Conservation (phyloP, 1,140 invertebrate species). For the Bombus consobrinus region DNA sequence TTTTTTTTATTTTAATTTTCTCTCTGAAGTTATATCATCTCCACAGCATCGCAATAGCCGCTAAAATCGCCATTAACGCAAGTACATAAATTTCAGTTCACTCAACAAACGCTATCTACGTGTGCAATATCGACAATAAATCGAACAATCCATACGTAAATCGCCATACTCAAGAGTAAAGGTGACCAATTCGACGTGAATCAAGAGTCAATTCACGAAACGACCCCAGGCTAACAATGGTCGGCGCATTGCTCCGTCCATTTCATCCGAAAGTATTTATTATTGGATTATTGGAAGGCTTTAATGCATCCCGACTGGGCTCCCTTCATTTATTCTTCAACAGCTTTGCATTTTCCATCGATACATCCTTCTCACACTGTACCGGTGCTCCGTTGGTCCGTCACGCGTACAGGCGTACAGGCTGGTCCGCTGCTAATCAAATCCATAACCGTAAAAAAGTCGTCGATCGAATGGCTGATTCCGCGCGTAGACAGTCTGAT, state of each 20-base stretch:
- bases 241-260: slow-evolving; percentile 42
- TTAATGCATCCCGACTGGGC: slow-evolving; percentile 57
- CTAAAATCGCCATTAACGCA: background rate
- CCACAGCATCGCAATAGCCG: no score
- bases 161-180: slow-evolving; percentile 16
- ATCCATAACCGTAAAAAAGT: slow-evolving; percentile 63
- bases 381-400: background rate
- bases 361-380: background rate
- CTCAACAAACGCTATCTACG: slow-evolving; percentile 12
- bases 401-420: background rate
- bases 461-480: slow-evolving; percentile 44
- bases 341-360: slow-evolving; percentile 35
- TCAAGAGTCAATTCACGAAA: slow-evolving; percentile 50
- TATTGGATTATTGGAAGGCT: slow-evolving; percentile 72
- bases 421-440: slow-evolving; percentile 53
- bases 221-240: slow-evolving; percentile 33
- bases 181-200: slow-evolving; percentile 34
- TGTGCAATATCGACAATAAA: slow-evolving; percentile 44
- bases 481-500: slow-evolving; percentile 48
- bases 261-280: slow-evolving; percentile 72
- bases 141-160: slow-evolving; percentile 54
- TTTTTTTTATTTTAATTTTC: no score
- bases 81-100: background rate
- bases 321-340: slow-evolving; percentile 8
- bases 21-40: no score